Conservation (phyloP, 2,888 invertebrate genomes). For the Brenthis ino region DNA sequence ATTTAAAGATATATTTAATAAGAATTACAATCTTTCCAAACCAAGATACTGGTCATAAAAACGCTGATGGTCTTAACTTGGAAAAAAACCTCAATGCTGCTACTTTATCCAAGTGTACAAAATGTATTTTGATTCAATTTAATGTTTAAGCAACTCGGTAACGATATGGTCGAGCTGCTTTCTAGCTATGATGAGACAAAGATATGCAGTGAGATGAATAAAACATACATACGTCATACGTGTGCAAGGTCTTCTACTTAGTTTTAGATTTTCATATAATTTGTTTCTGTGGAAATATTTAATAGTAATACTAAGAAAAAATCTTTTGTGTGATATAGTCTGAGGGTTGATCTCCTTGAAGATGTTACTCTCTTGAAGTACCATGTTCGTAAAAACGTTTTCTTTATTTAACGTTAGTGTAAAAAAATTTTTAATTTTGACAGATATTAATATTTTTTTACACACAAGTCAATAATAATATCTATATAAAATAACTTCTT, state of each 20-base stretch:
- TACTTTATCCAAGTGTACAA: neutral
- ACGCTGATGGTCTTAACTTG: too few species aligned
- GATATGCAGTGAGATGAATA: conserved; percentile 5
- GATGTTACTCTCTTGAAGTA: neutral
- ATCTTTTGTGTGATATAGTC: conserved; percentile 3
- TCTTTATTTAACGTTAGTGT: neutral
- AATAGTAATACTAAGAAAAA: neutral
- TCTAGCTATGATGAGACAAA: neutral
- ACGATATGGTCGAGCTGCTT: neutral
- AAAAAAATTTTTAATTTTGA: too few species aligned
- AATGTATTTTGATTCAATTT: conserved; percentile 6
- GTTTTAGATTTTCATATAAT: conserved; percentile 13
- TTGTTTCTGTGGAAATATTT: conserved; percentile 5
- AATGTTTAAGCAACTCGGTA: neutral
- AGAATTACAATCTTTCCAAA: too few species aligned
- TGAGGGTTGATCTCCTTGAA: neutral
- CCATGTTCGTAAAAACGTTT: neutral
- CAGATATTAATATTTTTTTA: too few species aligned
- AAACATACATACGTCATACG: conserved; percentile 6
- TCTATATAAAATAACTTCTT: too few species aligned
- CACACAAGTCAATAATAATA: too few species aligned
- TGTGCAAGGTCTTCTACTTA: conserved; percentile 4
- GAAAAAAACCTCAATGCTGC: neutral
- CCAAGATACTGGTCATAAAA: too few species aligned
- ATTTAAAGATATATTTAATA: too few species aligned